Evolutionary conservation across 2,797 vertebrate genomes (phyloP).

Genomic region (Channallabes apus): DNA sequence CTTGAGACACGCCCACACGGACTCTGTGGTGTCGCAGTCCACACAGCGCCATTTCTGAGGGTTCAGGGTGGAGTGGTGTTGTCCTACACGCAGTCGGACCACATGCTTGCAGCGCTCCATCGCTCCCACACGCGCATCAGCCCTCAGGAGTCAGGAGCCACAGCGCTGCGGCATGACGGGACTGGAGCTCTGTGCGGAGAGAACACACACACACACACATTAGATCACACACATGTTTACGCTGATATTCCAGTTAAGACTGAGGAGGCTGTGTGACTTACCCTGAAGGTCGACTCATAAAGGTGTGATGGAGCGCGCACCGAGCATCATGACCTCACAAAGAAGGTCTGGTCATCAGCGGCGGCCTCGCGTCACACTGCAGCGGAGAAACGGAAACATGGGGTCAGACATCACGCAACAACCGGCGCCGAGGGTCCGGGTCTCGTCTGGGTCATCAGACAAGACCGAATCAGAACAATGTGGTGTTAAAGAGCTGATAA

Average conservation of each 20-base stretch:
- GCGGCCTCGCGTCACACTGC: not conserved
- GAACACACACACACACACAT: not conserved
- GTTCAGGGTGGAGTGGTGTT: constrained; percentile 98
- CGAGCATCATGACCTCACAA: constrained; percentile 15
- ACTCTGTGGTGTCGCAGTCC: constrained; percentile 91
- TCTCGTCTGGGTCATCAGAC: not conserved
- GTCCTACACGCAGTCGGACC: constrained; percentile 91
- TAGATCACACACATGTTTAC: not conserved
- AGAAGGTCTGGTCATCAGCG: not conserved
- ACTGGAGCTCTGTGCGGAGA: constrained; percentile 65
- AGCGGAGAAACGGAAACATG: not conserved
- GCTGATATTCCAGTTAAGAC: not conserved
- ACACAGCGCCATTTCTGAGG: constrained; percentile 96
- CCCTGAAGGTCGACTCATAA: constrained; percentile 31
- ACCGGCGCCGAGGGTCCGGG: not conserved
- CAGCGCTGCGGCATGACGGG: constrained; percentile 65
- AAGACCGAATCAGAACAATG: not conserved
- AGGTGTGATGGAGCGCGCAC: not conserved
- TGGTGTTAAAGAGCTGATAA: not conserved
- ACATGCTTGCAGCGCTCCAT: constrained; percentile 99
- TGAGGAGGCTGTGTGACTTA: not conserved
- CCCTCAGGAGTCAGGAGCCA: constrained; percentile 73
- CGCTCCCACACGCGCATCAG: constrained; percentile 79
- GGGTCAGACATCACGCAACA: not conserved
- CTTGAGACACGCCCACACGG: constrained; percentile 97